A percentile compares a stretch with the other conserved stretches of the same genome.
phyloP scores from a whole-genome alignment of 1,140 invertebrate species.

The Drosophila orosa region DNA sequence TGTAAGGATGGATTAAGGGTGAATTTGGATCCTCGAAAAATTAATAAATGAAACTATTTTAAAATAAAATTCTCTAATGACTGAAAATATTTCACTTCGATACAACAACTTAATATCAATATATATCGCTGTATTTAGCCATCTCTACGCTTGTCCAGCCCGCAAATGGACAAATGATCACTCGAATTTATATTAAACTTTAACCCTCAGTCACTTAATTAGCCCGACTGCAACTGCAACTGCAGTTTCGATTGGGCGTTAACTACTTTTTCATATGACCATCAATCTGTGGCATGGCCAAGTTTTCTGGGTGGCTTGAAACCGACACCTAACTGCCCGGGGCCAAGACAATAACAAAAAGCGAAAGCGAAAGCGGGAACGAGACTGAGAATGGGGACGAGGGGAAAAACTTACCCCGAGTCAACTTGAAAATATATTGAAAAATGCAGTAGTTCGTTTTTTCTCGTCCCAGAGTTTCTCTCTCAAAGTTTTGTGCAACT shows the following conservation, averaged over 20 bases:
- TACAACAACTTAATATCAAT: neutral
- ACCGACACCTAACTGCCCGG: slow-evolving; percentile 23
- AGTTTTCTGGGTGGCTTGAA: slow-evolving; percentile 39
- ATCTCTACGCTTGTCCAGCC: neutral
- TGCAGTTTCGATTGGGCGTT: slow-evolving; percentile 60
- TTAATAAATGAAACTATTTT: too few species aligned
- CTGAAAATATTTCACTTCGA: neutral
- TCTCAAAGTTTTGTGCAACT: slow-evolving; percentile 48
- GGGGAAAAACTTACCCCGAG: slow-evolving; percentile 41
- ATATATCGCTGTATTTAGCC: neutral
- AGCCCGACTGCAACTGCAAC: slow-evolving; percentile 37
- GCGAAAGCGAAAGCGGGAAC: slow-evolving; percentile 17
- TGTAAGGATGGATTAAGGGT: neutral
- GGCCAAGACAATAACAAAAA: slow-evolving; percentile 36
- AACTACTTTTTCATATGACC: slow-evolving; percentile 78
- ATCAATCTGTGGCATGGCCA: slow-evolving; percentile 69
- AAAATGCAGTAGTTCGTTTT: slow-evolving; percentile 63
- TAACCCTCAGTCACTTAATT: slow-evolving; percentile 75
- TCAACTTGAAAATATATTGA: slow-evolving; percentile 75
- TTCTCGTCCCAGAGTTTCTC: slow-evolving; percentile 5
- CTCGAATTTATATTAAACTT: slow-evolving; percentile 76
- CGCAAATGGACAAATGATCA: slow-evolving; percentile 75
- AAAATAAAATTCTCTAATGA: neutral
- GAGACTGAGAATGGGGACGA: neutral
- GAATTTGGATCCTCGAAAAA: too few species aligned